Base-by-base conservation (phyloP, 2,797 vertebrate genomes). In the Phrynocephalus guinanensis region DNA sequence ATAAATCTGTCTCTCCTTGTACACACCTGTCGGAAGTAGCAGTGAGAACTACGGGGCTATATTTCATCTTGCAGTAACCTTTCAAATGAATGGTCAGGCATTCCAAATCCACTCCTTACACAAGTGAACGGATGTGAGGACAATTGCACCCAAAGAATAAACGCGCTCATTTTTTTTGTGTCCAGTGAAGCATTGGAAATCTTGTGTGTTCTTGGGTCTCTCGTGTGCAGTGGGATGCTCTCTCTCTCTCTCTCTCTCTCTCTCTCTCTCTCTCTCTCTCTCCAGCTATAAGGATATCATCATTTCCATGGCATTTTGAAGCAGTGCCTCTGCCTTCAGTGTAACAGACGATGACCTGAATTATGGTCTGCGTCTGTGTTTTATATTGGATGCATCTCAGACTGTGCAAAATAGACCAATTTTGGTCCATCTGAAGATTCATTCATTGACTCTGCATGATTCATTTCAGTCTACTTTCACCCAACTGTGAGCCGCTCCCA, bases 291-390 rank as follows among this genome's bases (percentile, higher is more conserved):
- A 6, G 20, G 28, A 87, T 28, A 52, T 90, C 50, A 84, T 89
- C 78, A 80, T 88, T 66, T 90, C 13, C 81, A 90, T 87, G 73
- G 38, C 7, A 92, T 91, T 63, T 93, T 91, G 73, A 33, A 90
- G 81, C 89, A 83, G 50, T 2, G 5, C 6, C 15, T 89, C 83
- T 90, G 70, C 82, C 84, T 93, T 93, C 44, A 20, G 33, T 60
- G 52, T 71, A 88, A 88, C 8, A 82, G 33, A 66, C 82, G 77
- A 91, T 91, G 83, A 87, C 67, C 48, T 20, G 28, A 90, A 16
- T 91, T 84, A 56, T 76, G 83, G 56, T 89, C 89, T n/a, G 18
- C 86, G 52, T 84, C 33, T 56, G 24, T 81, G 10, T 78, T 89
- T 70, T 85, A 13, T 79, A 60, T 72, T 86, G 50, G 1, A 0